A percentile compares a stretch with the other conserved stretches of the same genome.
These are phyloP conservation scores for Bradynema listronoti DNA, from an alignment of 1,140 invertebrate species.

Conservation along the genomic window DNA sequence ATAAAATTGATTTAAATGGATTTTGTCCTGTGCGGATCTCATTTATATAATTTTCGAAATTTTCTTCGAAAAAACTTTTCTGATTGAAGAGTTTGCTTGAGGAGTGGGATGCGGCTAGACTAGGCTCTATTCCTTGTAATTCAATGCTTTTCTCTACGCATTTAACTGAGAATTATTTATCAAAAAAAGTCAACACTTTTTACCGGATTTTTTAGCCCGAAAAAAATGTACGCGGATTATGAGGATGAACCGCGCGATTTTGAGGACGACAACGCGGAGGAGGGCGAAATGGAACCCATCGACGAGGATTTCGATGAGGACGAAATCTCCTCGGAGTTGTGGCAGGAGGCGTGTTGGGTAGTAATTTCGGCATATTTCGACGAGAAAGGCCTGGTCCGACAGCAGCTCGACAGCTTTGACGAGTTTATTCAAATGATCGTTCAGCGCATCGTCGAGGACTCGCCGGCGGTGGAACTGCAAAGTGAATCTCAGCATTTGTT, in stretches of 20 bases:
- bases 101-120: too few species aligned
- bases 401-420: conserved; percentile 96
- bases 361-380: conserved; percentile 99
- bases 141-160: too few species aligned
- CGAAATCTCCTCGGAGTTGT: conserved; percentile 47
- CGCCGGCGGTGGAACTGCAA: conserved; percentile 89
- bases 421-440: conserved; percentile 99
- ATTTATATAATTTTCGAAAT: too few species aligned
- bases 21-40: too few species aligned
- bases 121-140: too few species aligned
- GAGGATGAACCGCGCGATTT: conserved; percentile 16
- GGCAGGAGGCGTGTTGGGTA: conserved; percentile 92
- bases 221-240: conserved; percentile 17
- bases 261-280: conserved; percentile 34
- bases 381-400: conserved; percentile 94
- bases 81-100: too few species aligned
- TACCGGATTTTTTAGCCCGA: too few species aligned
- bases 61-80: too few species aligned
- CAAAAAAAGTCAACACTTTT: too few species aligned
- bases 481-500: conserved; percentile 90
- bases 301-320: conserved; percentile 34
- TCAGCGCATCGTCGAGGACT: conserved; percentile 95
- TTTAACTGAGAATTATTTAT: too few species aligned
- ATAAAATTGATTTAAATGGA: too few species aligned
- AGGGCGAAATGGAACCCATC: conserved; percentile 24